phyloP scores from a whole-genome alignment of 2,888 invertebrate genomes.

The Monochamus alternatus region DNA sequence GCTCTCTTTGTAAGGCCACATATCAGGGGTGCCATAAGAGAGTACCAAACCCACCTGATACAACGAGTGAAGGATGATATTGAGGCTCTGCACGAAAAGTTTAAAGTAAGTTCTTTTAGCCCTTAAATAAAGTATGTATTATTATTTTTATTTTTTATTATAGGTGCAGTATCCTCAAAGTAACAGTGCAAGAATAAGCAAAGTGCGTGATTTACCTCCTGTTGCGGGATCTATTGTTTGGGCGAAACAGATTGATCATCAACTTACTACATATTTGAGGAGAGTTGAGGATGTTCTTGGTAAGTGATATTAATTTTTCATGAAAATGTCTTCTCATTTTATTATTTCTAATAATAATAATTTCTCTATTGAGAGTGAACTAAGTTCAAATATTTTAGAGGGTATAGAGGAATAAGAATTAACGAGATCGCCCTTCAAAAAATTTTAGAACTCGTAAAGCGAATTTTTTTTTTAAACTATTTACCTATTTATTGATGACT shows the following conservation, averaged over 20 bases:
- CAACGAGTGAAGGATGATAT: slow-evolving; percentile 99
- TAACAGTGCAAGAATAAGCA: slow-evolving; percentile 92
- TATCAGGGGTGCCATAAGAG: slow-evolving; percentile 98
- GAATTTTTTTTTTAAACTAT: too few species aligned
- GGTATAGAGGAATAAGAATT: too few species aligned
- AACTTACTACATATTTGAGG: slow-evolving; percentile 95
- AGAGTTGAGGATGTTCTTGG: slow-evolving; percentile 98
- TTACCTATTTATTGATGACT: too few species aligned
- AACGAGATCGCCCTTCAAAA: too few species aligned
- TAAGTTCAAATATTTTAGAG: too few species aligned
- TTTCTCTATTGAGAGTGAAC: too few species aligned
- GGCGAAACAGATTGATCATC: slow-evolving; percentile 98
- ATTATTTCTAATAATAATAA: too few species aligned
- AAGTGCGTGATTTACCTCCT: slow-evolving; percentile 95
- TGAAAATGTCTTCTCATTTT: background rate
- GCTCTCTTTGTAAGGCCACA: slow-evolving; percentile 98
- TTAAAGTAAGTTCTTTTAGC: slow-evolving; percentile 79
- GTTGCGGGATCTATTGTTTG: slow-evolving; percentile 99
- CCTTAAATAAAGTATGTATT: too few species aligned
- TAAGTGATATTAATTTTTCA: slow-evolving; percentile 61
- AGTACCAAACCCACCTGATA: slow-evolving; percentile 99
- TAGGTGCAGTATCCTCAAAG: slow-evolving; percentile 96
- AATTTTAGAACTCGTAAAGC: too few species aligned
- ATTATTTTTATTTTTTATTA: slow-evolving; percentile 45
- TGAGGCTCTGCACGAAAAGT: slow-evolving; percentile 97